A percentile compares a stretch with the other conserved stretches of the same genome.
Conservation (phyloP, 2,113 vertebrate species). For the Eolophus roseicapilla region DNA sequence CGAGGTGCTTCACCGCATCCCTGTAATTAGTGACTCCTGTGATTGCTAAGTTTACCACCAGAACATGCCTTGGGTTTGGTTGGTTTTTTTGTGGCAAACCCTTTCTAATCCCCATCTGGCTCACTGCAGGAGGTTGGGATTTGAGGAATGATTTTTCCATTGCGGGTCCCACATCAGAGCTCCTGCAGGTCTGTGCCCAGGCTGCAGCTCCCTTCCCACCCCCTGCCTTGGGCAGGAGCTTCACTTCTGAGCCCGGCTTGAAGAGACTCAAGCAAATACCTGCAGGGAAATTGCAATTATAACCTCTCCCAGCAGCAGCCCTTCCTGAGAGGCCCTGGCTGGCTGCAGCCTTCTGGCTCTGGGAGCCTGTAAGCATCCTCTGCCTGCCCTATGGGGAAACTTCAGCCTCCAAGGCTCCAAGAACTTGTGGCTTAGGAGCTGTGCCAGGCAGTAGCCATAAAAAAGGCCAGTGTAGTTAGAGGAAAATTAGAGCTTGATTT, state of each 20-base stretch:
- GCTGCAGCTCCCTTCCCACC: not conserved
- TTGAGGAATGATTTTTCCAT: not conserved
- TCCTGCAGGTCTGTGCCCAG: not conserved
- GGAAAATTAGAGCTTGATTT: not conserved
- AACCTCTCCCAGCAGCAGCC: not conserved
- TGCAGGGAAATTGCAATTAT: not conserved
- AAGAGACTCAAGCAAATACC: not conserved
- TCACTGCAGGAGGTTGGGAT: not conserved
- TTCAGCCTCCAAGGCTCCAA: not conserved
- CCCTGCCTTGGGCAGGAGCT: not conserved
- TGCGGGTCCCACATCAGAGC: not conserved
- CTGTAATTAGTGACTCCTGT: not conserved
- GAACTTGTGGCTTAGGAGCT: not conserved
- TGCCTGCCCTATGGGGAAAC: not conserved
- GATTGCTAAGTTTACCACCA: not conserved
- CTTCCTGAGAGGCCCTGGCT: not conserved
- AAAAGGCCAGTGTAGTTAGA: not conserved
- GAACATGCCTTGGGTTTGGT: not conserved
- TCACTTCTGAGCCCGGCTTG: not conserved
- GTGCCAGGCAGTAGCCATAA: not conserved
- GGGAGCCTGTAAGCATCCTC: not conserved
- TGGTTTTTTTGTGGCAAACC: not conserved
- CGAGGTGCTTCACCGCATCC: not conserved
- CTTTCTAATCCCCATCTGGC: slow-evolving; percentile 3
- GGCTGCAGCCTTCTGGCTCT: not conserved